A percentile compares a stretch with the other conserved stretches of the same genome.
phyloP scores from a whole-genome alignment of 2,888 invertebrate species.

The Coenonympha arcania region DNA sequence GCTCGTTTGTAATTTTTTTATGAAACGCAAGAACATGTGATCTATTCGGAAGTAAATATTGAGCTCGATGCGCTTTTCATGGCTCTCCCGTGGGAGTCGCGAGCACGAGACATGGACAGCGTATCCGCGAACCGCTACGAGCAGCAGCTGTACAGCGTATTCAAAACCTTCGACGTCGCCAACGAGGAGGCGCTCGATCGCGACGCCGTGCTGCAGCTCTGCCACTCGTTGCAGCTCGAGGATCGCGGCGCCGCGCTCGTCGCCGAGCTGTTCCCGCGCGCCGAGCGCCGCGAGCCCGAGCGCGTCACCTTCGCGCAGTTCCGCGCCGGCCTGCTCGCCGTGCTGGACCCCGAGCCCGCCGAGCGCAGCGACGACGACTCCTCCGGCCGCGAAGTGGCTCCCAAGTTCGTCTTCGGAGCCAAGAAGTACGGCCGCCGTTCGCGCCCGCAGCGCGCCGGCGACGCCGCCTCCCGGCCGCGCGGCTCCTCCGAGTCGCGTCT shows the following conservation, averaged over 20 bases:
- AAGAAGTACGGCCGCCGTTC: conserved; percentile 85
- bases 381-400: conserved; percentile 81
- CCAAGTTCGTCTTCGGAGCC: conserved; percentile 80
- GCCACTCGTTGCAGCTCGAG: conserved; percentile 84
- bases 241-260: conserved; percentile 79
- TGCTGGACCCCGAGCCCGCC: conserved; percentile 68
- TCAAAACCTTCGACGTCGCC: conserved; percentile 83
- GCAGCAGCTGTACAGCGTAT: conserved; percentile 85
- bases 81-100: conserved; percentile 3
- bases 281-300: conserved; percentile 61
- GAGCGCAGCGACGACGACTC: conserved; percentile 67
- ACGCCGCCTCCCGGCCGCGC: conserved; percentile 38
- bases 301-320: conserved; percentile 81
- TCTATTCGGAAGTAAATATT: conserved; percentile 17
- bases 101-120: conserved; percentile 47
- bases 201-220: conserved; percentile 78
- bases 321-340: conserved; percentile 81
- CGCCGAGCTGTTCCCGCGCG: conserved; percentile 72
- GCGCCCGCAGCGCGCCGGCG: conserved; percentile 66
- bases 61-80: conserved; percentile 13
- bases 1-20: conserved; percentile 21
- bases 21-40: conserved; percentile 29
- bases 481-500: conserved; percentile 54
- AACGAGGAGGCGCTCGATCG: conserved; percentile 79
- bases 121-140: conserved; percentile 81